Evolutionary conservation across 1,140 invertebrate species (phyloP).

Genomic region (Apolygus lucorum): DNA sequence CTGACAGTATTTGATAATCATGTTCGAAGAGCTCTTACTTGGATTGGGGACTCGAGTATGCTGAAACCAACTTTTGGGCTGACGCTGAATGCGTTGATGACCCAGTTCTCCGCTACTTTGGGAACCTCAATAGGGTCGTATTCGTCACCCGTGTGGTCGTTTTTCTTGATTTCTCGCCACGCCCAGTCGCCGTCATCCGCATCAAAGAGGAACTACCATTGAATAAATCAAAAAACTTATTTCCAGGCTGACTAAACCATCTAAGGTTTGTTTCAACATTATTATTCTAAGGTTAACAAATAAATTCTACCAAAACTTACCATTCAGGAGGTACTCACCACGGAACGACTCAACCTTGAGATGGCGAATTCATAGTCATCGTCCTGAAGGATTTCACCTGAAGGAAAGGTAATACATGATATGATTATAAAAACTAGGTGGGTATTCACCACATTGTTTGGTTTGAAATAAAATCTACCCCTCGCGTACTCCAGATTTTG

Average conservation of each 20-base stretch:
- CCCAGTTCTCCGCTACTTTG: conserved; percentile 40
- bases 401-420: not conserved
- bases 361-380: conserved; percentile 35
- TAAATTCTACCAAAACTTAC: too few species aligned
- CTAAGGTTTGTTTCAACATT: not conserved
- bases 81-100: conserved; percentile 43
- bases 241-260: not conserved
- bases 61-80: conserved; percentile 42
- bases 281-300: too few species aligned
- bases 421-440: too few species aligned
- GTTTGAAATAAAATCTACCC: too few species aligned
- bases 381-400: conserved; percentile 30
- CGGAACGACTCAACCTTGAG: conserved; percentile 34
- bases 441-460: too few species aligned
- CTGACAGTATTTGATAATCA: too few species aligned
- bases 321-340: conserved; percentile 32
- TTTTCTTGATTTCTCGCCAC: conserved; percentile 41
- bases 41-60: conserved; percentile 37
- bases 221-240: not conserved
- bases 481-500: too few species aligned
- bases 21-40: too few species aligned
- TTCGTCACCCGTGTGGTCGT: conserved; percentile 41
- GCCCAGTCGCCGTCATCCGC: conserved; percentile 42
- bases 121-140: conserved; percentile 39
- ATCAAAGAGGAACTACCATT: conserved; percentile 41